Conservation (phyloP, 2,888 invertebrate genomes). For the Mechanitis mazaeus region DNA sequence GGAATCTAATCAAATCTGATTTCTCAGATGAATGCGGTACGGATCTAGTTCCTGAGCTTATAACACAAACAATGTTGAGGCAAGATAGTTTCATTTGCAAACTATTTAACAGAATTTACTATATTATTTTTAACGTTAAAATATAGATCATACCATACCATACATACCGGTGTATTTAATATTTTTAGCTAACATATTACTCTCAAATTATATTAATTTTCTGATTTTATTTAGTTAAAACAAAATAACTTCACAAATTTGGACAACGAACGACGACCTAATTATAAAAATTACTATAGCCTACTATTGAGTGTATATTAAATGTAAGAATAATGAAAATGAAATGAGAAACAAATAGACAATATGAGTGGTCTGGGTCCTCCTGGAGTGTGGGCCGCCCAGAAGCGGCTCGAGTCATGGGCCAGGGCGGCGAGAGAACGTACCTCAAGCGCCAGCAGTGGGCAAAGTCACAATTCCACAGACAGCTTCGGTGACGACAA, state of each 20-base stretch:
- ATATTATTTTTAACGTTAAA: too few species aligned
- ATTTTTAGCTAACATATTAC: too few species aligned
- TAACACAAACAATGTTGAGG: too few species aligned
- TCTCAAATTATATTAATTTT: too few species aligned
- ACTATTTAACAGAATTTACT: too few species aligned
- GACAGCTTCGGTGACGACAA: constrained; percentile 73
- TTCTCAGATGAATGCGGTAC: too few species aligned
- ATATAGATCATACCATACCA: too few species aligned
- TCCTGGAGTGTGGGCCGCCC: constrained; percentile 85
- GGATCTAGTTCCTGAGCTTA: too few species aligned
- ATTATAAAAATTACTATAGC: constrained; percentile 3
- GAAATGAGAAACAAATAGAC: constrained; percentile 31
- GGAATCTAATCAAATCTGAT: too few species aligned
- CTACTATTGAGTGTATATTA: neutral
- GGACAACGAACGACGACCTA: constrained; percentile 30
- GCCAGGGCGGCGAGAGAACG: constrained; percentile 84
- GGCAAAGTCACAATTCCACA: constrained; percentile 75
- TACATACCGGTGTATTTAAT: too few species aligned
- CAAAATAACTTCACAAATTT: constrained; percentile 7
- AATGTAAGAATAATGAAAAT: constrained; percentile 32
- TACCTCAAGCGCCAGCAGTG: constrained; percentile 73
- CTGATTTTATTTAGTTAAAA: neutral
- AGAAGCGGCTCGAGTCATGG: constrained; percentile 86
- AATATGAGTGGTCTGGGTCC: constrained; percentile 83
- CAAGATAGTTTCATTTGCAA: too few species aligned